These are phyloP conservation scores for Montipora capitata DNA, from an alignment of 92 coral and sea anemone species.

Conservation along the genomic window DNA sequence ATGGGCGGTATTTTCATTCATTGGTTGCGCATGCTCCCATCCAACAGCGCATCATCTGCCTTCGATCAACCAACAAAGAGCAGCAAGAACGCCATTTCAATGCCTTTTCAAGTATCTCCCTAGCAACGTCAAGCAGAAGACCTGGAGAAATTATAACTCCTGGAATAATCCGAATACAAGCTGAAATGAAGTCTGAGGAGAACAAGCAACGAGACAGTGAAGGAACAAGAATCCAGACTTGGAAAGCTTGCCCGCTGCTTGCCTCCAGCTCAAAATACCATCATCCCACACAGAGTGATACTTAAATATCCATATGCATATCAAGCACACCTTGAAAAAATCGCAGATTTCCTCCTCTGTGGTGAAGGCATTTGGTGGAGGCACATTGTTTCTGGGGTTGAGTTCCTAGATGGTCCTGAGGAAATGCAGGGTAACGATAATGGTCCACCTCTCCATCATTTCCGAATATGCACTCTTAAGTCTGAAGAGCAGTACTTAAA, in stretches of 20 bases:
- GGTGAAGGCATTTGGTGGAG: constrained; percentile 17
- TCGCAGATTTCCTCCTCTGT: constrained; percentile 42
- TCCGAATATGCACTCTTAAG: neutral
- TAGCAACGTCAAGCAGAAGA: constrained; percentile 8
- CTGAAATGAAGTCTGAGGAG: constrained; percentile 35
- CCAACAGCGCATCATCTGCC: constrained; percentile 18
- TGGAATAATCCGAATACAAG: neutral
- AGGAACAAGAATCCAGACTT: constrained; percentile 42
- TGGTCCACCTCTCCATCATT: constrained; percentile 82
- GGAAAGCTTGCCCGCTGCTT: constrained; percentile 47
- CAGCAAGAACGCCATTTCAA: constrained; percentile 46
- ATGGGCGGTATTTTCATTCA: constrained; percentile 50
- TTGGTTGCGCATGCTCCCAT: constrained; percentile 32
- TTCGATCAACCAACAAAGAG: constrained; percentile 21
- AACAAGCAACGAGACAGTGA: constrained; percentile 1
- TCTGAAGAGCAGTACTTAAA: no score
- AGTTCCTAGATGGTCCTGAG: no score
- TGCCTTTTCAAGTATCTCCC: constrained; percentile 20
- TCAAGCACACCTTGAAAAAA: constrained; percentile 54
- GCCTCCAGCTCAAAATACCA: constrained; percentile 47
- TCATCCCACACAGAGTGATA: constrained; percentile 26
- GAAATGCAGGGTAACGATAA: neutral
- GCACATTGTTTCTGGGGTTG: no score
- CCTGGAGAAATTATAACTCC: no score
- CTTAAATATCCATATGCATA: constrained; percentile 17